phyloP scores from a whole-genome alignment of 37 sponge, comb jelly and placozoan species.

The Geodia barretti region DNA sequence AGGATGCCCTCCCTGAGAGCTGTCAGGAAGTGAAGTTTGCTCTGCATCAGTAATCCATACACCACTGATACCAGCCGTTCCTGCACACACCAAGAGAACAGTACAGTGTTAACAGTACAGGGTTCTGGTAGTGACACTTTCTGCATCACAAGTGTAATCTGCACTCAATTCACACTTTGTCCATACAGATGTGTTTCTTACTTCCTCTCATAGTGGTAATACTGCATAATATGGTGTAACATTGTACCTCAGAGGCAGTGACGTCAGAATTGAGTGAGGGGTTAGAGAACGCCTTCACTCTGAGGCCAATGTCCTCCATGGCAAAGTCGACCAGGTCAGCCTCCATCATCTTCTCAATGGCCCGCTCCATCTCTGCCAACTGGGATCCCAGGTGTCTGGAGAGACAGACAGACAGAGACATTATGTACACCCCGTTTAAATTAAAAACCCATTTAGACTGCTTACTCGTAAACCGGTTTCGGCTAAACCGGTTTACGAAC shows the following conservation, averaged over 20 bases:
- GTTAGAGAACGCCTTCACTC: slow-evolving; percentile 1
- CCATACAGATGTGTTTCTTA: too few relatives aligned
- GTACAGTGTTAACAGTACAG: too few relatives aligned
- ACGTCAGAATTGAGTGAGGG: neutral
- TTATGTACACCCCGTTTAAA: slow-evolving; percentile 2
- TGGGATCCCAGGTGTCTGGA: slow-evolving; percentile 90
- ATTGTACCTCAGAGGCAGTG: neutral
- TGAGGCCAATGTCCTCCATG: slow-evolving; percentile 47
- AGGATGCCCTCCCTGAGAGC: slow-evolving; percentile 62
- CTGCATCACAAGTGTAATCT: too few relatives aligned
- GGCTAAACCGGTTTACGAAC: too few relatives aligned
- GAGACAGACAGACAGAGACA: neutral
- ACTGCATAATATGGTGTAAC: too few relatives aligned
- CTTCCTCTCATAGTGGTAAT: too few relatives aligned
- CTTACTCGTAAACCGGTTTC: too few relatives aligned
- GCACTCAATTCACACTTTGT: too few relatives aligned
- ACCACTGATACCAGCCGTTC: slow-evolving; percentile 76
- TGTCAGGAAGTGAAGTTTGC: slow-evolving; percentile 75
- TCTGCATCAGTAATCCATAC: slow-evolving; percentile 76
- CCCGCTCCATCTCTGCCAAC: slow-evolving; percentile 88
- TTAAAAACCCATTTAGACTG: too few relatives aligned
- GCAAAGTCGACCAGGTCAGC: slow-evolving; percentile 85
- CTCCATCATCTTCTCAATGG: slow-evolving; percentile 94
- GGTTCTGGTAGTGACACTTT: too few relatives aligned
- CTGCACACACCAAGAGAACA: slow-evolving; percentile 53